Conservation (phyloP, 2,113 vertebrate species). For the Leucopsar rothschildi region DNA sequence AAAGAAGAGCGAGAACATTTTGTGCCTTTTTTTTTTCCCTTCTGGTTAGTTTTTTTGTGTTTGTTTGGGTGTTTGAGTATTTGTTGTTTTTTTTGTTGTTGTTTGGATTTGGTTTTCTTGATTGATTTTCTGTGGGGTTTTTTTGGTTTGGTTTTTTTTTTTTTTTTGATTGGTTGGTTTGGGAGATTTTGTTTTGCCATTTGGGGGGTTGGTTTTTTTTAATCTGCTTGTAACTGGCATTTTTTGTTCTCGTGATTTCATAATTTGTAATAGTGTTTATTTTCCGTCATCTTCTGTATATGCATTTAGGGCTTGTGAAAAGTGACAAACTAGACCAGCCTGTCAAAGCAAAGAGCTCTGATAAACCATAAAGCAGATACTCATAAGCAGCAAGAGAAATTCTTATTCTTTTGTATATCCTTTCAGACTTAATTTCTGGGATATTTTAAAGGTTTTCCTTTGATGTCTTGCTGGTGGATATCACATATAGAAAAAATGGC, state of each 20-base stretch:
- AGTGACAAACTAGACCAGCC: not conserved
- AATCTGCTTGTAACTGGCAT: not conserved
- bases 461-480: not conserved
- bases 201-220: fast-evolving
- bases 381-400: not conserved
- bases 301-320: not conserved
- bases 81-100: not conserved
- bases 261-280: not conserved
- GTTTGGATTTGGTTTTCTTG: not conserved
- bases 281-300: not conserved
- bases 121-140: not conserved
- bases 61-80: no score
- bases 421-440: not conserved
- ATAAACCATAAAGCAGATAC: not conserved
- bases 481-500: not conserved
- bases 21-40: not conserved
- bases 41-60: no score
- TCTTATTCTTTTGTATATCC: not conserved
- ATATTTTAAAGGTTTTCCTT: not conserved
- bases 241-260: not conserved
- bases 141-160: not conserved
- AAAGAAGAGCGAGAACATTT: not conserved
- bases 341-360: not conserved
- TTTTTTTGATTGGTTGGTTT: not conserved
- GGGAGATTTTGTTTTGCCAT: not conserved